These are phyloP conservation scores for Aphelocoma californica DNA, from an alignment of 2,797 vertebrate genomes.

Conservation along the genomic window DNA sequence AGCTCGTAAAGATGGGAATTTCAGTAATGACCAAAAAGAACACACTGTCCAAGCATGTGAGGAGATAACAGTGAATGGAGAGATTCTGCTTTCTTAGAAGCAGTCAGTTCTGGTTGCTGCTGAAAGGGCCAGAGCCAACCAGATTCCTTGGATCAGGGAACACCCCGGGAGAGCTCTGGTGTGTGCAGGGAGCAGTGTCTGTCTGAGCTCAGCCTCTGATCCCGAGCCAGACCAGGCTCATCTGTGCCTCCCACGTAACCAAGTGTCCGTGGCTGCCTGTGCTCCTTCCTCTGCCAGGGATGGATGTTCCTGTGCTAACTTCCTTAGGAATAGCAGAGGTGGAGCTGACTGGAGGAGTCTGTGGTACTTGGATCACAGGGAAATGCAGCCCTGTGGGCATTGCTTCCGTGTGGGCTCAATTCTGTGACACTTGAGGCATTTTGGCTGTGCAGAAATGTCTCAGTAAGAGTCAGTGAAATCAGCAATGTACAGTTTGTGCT, in stretches of 20 bases:
- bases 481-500: fast-evolving
- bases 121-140: background rate
- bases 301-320: background rate
- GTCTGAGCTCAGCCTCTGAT: background rate
- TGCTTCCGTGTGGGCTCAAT: fast-evolving
- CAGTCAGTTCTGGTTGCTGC: background rate
- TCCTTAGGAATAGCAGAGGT: background rate
- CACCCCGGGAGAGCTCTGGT: background rate
- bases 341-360: background rate
- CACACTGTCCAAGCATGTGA: fast-evolving
- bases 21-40: background rate
- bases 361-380: fast-evolving
- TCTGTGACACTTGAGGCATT: background rate
- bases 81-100: background rate
- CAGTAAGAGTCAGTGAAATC: no score
- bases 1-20: background rate
- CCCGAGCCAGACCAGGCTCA: background rate
- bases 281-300: background rate
- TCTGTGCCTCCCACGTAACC: background rate
- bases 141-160: background rate
- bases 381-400: background rate
- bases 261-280: background rate
- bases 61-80: background rate
- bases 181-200: background rate
- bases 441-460: background rate